Base-by-base conservation (phyloP, 2,113 vertebrate genomes). In the Lagopus muta region DNA sequence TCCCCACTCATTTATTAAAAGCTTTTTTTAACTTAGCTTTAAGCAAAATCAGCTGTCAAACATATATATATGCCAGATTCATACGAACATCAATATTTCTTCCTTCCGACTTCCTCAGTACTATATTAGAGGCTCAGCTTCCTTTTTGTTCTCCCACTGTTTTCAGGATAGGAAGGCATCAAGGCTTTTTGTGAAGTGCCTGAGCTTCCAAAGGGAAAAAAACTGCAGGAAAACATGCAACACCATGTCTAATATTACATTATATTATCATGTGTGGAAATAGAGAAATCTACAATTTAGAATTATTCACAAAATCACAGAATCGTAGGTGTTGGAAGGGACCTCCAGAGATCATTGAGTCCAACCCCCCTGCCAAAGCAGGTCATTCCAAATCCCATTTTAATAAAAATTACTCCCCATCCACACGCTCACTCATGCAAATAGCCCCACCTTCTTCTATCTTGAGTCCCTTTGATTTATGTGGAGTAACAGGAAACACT, bases 31-130 rank as follows among this genome's bases (percentile, higher is more conserved):
- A 83, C 32, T 60, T 65, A 30, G 72, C n/a, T 77, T 78, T 21
- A 79, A 11, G 5, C 28, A 72, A 66, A 69, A 90, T 61, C 62
- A 89, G 66, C 62, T 85, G 74, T 72, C 93, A 89, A 92, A 76
- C 24, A 47, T 47, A 61, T 20, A 87, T 17, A 43, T 43, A 17
- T 10, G 10, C 36, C 20, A 66, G 43, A 70, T 47, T 21, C 48
- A 70, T 11, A 32, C 5, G 28, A 76, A 65, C 4, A 52, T 30
- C 48, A 16, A 0, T 57, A 85, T 54, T 89, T 89, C 70, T 82
- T 90, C 74, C 58, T 69, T 76, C 75, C 48, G 12, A 85, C 36
- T 24, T 47, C 15, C 30, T 52, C 18, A 15, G 58, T n/a, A 42
- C 50, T 71, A 11, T 6, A 25, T 42, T 19, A 82, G 32, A 87